Evolutionary conservation across 2,113 vertebrate genomes (phyloP).

Genomic region (Melanocharis versteri): DNA sequence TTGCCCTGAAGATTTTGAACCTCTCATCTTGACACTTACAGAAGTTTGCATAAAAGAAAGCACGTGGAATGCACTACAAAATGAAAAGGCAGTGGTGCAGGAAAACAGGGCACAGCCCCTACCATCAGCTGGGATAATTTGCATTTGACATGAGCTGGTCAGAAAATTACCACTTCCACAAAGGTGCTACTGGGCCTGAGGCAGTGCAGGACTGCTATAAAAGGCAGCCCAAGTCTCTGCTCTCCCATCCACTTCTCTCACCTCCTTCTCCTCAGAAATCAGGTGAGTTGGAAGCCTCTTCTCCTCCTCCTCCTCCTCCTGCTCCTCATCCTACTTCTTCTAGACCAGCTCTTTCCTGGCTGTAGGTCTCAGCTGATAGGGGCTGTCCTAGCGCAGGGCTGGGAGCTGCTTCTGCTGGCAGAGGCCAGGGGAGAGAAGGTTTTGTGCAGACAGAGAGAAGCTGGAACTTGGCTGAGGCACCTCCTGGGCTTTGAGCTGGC

Average conservation of each 20-base stretch:
- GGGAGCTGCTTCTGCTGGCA: not conserved
- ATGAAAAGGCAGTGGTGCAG: not conserved
- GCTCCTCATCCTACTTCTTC: not conserved
- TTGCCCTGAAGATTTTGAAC: not conserved
- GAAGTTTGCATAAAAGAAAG: not conserved
- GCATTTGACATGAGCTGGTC: not conserved
- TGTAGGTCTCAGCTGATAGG: rapidly evolving
- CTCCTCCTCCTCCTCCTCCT: not conserved
- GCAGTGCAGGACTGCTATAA: not conserved
- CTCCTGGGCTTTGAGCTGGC: not conserved
- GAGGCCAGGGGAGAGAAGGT: not conserved
- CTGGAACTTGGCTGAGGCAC: not conserved
- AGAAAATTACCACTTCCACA: not conserved
- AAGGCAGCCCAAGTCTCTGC: not conserved
- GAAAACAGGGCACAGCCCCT: not conserved
- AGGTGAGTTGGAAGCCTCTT: not conserved
- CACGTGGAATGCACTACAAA: not conserved
- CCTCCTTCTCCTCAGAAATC: not conserved
- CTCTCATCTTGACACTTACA: not conserved
- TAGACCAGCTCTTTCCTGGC: too few relatives aligned
- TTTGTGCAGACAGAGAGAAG: not conserved
- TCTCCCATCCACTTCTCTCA: not conserved
- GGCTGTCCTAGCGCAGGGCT: rapidly evolving
- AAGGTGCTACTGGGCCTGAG: not conserved
- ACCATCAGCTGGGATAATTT: not conserved